Evolutionary conservation across 2,113 vertebrate genomes (phyloP).

Genomic region (Oreochromis niloticus): DNA sequence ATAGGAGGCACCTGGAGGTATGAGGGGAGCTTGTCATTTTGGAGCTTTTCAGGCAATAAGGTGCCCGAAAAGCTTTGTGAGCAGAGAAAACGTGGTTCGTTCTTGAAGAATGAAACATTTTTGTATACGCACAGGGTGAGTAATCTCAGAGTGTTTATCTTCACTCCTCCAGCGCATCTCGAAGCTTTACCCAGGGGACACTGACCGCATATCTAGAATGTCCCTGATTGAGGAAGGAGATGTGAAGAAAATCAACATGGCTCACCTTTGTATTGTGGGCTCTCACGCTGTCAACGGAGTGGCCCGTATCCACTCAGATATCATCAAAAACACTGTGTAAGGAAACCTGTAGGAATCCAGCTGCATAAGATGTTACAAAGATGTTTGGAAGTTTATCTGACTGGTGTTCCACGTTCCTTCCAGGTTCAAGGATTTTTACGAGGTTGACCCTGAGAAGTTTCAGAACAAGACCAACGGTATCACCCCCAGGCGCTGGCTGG

Average conservation of each 20-base stretch:
- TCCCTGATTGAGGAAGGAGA: slow-evolving; percentile 84
- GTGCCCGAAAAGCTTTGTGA: neutral
- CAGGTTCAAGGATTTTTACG: slow-evolving; percentile 91
- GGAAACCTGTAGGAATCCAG: neutral
- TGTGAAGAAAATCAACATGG: slow-evolving; percentile 88
- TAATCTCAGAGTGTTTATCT: neutral
- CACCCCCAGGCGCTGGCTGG: slow-evolving; percentile 88
- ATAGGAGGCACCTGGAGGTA: slow-evolving; percentile 84
- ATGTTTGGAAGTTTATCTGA: neutral
- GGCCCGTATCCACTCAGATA: slow-evolving; percentile 88
- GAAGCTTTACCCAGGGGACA: slow-evolving; percentile 76
- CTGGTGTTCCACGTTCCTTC: neutral
- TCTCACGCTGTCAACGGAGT: slow-evolving; percentile 87
- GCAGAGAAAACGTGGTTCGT: neutral
- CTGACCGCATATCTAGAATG: slow-evolving; percentile 82
- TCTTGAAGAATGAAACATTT: neutral
- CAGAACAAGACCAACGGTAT: slow-evolving; percentile 95
- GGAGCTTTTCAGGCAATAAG: neutral
- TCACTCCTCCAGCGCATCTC: slow-evolving; percentile 22
- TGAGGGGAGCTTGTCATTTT: neutral
- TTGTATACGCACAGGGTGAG: accelerated
- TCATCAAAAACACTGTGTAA: slow-evolving; percentile 85
- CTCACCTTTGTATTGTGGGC: slow-evolving; percentile 86
- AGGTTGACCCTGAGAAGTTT: slow-evolving; percentile 86
- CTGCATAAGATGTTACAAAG: neutral